Evolutionary conservation across 2,888 invertebrate genomes (phyloP).

Genomic region (Diloba caeruleocephala): DNA sequence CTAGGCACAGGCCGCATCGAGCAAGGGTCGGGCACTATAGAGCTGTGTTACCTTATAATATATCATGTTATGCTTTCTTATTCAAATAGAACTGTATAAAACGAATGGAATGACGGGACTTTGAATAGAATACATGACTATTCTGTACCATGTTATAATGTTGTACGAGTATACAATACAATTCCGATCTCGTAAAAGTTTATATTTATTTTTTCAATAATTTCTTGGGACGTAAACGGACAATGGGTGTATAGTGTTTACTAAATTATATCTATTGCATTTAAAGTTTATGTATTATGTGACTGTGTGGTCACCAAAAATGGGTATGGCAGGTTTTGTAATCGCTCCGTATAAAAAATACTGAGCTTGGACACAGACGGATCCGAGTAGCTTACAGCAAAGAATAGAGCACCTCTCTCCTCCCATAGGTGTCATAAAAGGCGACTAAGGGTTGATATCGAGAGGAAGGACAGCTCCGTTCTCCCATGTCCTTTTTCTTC

Average conservation of each 20-base stretch:
- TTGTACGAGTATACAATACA: slow-evolving; percentile 6
- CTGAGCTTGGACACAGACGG: too few species aligned
- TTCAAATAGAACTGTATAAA: slow-evolving; percentile 30
- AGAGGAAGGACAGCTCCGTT: too few species aligned
- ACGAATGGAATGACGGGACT: slow-evolving; percentile 6
- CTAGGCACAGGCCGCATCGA: too few species aligned
- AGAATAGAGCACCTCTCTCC: too few species aligned
- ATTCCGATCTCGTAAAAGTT: slow-evolving; percentile 32
- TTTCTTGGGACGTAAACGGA: slow-evolving; percentile 22
- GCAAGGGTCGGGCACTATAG: too few species aligned
- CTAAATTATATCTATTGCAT: slow-evolving; percentile 5
- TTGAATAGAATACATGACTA: slow-evolving; percentile 16
- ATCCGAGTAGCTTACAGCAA: too few species aligned
- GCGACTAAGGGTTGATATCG: too few species aligned
- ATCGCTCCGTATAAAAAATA: too few species aligned
- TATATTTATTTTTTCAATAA: slow-evolving; percentile 43
- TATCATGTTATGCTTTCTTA: slow-evolving; percentile 20
- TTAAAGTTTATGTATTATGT: slow-evolving; percentile 30
- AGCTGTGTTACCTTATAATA: not conserved
- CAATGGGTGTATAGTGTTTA: slow-evolving; percentile 11
- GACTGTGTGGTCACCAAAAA: not conserved
- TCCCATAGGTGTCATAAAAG: too few species aligned
- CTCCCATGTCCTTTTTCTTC: too few species aligned
- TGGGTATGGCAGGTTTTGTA: too few species aligned
- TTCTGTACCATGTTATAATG: slow-evolving; percentile 12